Percentiles rank a stretch among this genome's conserved stretches.
These are phyloP conservation scores for Mustelus asterias DNA, from an alignment of 2,113 vertebrate species.

Conservation along the genomic window DNA sequence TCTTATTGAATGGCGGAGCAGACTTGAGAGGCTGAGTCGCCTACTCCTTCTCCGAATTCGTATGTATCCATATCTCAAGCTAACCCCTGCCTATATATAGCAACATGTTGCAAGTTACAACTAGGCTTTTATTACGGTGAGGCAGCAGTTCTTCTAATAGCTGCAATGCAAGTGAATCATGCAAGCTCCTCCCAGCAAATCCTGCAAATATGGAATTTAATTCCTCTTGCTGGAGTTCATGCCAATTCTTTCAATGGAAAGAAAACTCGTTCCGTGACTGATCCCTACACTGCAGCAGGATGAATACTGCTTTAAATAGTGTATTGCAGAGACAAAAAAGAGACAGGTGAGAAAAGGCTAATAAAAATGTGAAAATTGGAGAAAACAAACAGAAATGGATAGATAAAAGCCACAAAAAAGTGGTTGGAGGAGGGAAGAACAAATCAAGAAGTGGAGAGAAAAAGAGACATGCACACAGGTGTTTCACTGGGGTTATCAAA, in stretches of 20 bases:
- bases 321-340: not conserved
- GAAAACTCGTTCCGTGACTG: not conserved
- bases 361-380: not conserved
- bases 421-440: not conserved
- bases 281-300: not conserved
- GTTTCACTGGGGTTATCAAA: too few relatives aligned
- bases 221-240: not conserved
- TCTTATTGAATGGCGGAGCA: too few relatives aligned
- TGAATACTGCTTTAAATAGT: not conserved
- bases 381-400: not conserved
- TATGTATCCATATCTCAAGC: not conserved
- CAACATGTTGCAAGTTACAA: not conserved
- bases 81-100: not conserved
- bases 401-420: not conserved
- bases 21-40: too few relatives aligned
- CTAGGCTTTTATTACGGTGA: not conserved
- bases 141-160: not conserved
- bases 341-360: not conserved
- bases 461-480: not conserved
- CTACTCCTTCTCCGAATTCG: too few relatives aligned
- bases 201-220: not conserved
- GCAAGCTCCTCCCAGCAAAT: not conserved
- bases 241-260: not conserved
- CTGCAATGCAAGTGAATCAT: not conserved
- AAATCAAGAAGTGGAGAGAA: not conserved